These are phyloP conservation scores for Nomada fucata DNA, from an alignment of 2,888 invertebrate genomes.

Conservation along the genomic window DNA sequence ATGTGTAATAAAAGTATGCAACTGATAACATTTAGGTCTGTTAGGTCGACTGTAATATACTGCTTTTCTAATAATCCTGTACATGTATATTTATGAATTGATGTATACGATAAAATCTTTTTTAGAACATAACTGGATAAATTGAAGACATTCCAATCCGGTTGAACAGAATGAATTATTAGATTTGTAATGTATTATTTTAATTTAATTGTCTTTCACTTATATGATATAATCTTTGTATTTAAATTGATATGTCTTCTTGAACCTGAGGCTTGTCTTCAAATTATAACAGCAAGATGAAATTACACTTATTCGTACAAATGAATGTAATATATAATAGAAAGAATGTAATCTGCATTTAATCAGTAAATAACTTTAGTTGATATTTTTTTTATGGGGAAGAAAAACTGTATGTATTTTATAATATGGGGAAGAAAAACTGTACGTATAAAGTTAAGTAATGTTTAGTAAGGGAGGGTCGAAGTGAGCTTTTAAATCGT, in stretches of 20 bases:
- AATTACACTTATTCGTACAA: slow-evolving; percentile 39
- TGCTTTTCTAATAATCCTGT: slow-evolving; percentile 68
- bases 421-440: not conserved
- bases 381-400: slow-evolving; percentile 46
- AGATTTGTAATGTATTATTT: slow-evolving; percentile 6
- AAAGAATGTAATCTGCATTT: slow-evolving; percentile 52
- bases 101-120: slow-evolving; percentile 57
- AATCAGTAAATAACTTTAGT: slow-evolving; percentile 45
- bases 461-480: too few species aligned
- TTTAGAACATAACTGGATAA: slow-evolving; percentile 38
- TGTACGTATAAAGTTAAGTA: too few species aligned
- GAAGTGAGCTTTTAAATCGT: not conserved
- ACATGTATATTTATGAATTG: slow-evolving; percentile 60
- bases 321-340: slow-evolving; percentile 49
- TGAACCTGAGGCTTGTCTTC: slow-evolving; percentile 30
- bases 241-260: slow-evolving; percentile 7
- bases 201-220: slow-evolving; percentile 11
- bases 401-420: not conserved
- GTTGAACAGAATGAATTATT: not conserved
- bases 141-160: slow-evolving; percentile 40
- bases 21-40: slow-evolving; percentile 49
- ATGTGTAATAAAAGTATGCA: slow-evolving; percentile 54
- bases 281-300: slow-evolving; percentile 40
- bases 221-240: not conserved
- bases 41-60: slow-evolving; percentile 71